These are phyloP conservation scores for Diadema setosum DNA, from an alignment of 35 echinoderm and acorn worm genomes.

Conservation along the genomic window DNA sequence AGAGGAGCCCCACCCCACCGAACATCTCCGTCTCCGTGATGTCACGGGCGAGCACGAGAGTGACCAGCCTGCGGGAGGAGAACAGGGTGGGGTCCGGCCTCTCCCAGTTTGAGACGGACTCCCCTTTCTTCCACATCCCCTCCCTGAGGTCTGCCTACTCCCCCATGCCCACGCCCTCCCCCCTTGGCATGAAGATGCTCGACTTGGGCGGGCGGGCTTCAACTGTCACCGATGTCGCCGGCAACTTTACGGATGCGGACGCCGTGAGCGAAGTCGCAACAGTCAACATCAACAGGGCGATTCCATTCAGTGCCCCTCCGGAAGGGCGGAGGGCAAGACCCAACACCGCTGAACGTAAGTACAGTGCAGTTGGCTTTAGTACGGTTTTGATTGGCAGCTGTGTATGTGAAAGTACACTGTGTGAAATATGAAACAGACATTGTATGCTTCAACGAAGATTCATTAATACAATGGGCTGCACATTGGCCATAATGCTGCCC, in stretches of 20 bases:
- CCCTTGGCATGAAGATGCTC: neutral
- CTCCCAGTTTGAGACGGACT: neutral
- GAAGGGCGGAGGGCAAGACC: conserved; percentile 65
- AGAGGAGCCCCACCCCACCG: neutral
- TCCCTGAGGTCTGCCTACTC: neutral
- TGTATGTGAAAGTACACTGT: no score
- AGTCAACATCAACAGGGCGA: neutral
- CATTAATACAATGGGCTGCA: no score
- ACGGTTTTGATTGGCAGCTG: no score
- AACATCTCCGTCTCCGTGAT: neutral
- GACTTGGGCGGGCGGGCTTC: neutral
- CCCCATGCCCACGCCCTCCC: neutral
- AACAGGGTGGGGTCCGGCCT: neutral
- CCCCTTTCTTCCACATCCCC: neutral
- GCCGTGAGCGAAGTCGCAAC: neutral
- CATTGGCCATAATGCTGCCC: no score
- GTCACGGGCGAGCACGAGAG: neutral
- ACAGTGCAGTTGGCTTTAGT: neutral
- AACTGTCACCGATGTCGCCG: neutral
- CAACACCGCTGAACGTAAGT: conserved; percentile 80
- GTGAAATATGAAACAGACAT: no score
- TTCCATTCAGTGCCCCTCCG: neutral
- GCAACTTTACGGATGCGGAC: neutral
- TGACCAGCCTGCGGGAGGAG: neutral
- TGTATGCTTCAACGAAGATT: no score